Evolutionary conservation across 1,140 invertebrate species (phyloP).

Genomic region (Littorina saxatilis): DNA sequence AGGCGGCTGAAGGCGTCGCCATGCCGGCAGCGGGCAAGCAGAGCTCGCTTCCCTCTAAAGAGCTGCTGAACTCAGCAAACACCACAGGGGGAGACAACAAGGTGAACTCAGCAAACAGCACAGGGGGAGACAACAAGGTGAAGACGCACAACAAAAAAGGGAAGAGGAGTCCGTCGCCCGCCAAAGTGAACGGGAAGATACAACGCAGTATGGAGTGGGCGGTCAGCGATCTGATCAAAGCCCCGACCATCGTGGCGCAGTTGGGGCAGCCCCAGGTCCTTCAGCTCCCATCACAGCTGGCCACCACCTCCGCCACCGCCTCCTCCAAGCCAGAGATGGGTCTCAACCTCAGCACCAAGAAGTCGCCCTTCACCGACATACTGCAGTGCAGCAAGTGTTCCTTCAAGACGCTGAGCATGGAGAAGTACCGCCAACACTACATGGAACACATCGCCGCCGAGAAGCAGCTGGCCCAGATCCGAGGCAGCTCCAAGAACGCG

Average conservation of each 20-base stretch:
- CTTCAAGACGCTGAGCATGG: slow-evolving; percentile 66
- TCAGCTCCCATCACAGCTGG: neutral
- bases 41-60: slow-evolving; percentile 6
- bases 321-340: neutral
- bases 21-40: neutral
- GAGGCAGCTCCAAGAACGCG: neutral
- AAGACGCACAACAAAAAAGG: neutral
- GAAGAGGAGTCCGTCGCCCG: neutral
- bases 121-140: neutral
- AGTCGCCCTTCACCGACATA: neutral
- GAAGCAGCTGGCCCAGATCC: slow-evolving; percentile 60
- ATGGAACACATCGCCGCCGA: slow-evolving; percentile 70
- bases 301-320: neutral
- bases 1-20: slow-evolving; percentile 49
- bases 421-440: slow-evolving; percentile 67
- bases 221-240: neutral
- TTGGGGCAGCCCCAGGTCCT: neutral
- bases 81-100: neutral
- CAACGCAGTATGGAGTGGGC: neutral
- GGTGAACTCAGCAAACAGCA: neutral
- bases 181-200: slow-evolving; percentile 1
- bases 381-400: slow-evolving; percentile 67
- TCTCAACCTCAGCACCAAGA: slow-evolving; percentile 23
- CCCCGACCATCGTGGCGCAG: slow-evolving; percentile 1
- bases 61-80: neutral